Base-by-base conservation (phyloP, 2,888 invertebrate species). In the Leucophenga maculata region DNA sequence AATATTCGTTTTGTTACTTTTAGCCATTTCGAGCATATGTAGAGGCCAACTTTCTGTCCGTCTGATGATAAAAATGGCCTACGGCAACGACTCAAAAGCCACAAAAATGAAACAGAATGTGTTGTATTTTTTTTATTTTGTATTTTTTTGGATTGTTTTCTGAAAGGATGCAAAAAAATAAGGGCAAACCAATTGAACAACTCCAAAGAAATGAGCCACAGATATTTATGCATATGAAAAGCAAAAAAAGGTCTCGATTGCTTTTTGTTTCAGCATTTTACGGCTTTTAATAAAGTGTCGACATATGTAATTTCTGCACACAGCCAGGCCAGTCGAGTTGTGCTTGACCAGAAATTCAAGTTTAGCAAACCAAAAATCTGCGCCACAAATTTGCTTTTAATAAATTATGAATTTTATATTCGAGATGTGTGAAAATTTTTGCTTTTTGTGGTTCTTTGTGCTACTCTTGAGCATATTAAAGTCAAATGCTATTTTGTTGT, bases 221-320 rank as follows among this genome's bases (percentile, higher is more conserved):
- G 39, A 39, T 39, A 39, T 39, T 26, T 26, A 26, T 26, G 39
- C 39, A 39, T 39, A 11, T 26, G 26, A 26, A 26, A 3, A 2
- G 2, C 26, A 4, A 26, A 26, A 26, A 26, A 26, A 26, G 26
- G 26, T 26, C 26, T 26, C 26, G 50, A 66, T 75, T 72, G 75
- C 67, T 32, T 31, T 16, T 4, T 20, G 46, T 26, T 20, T 55
- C 14, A 32, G 52, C 65, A 4, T 14, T 13, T 65, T 22, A 31
- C 60, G 65, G 78, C 75, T 74, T 85, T 78, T 81, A 84, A 85
- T 84, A 85, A 85, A 83, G 85, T 83, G 83, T 83, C 85, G 83
- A 83, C 85, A 83, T 85, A 84, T 82, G 84, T 83, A 83, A 85
- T 85, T 85, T 85, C 77, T 75, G 80, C 75, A 75, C 74, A 76